These are phyloP conservation scores for Eleutherodactylus coqui DNA, from an alignment of 2,797 vertebrate genomes.

Conservation along the genomic window DNA sequence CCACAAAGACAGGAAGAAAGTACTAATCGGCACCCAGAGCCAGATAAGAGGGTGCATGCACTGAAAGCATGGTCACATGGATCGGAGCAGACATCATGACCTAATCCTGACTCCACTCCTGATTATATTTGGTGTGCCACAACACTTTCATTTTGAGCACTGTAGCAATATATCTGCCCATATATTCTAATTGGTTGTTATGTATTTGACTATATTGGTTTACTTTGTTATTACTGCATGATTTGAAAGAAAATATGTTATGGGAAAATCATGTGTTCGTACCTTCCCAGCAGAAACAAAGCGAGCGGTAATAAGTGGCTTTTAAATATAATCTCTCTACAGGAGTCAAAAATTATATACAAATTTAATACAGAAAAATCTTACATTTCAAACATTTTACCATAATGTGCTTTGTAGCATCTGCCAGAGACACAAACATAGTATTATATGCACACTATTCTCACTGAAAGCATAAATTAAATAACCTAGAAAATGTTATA, in stretches of 20 bases:
- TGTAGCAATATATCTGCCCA: too few species aligned
- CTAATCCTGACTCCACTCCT: too few species aligned
- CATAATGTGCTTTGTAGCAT: not conserved
- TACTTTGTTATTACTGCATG: not conserved
- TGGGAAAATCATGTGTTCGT: not conserved
- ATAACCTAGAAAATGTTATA: too few species aligned
- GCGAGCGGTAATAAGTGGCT: not conserved
- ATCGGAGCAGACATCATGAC: too few species aligned
- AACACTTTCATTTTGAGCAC: too few species aligned
- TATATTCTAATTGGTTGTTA: not conserved
- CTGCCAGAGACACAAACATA: not conserved
- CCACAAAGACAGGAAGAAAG: too few species aligned
- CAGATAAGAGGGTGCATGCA: too few species aligned
- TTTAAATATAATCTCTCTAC: conserved; percentile 8
- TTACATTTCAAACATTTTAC: not conserved
- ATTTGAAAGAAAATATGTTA: not conserved
- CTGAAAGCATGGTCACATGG: too few species aligned
- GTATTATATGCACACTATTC: not conserved
- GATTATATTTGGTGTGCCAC: too few species aligned
- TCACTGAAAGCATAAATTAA: not conserved
- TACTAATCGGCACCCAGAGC: too few species aligned
- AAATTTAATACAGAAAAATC: not conserved
- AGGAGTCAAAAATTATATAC: conserved; percentile 6
- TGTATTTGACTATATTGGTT: not conserved
- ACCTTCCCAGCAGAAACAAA: not conserved